phyloP scores from a whole-genome alignment of 2,888 invertebrate genomes.

The Ophioninae sp. region DNA sequence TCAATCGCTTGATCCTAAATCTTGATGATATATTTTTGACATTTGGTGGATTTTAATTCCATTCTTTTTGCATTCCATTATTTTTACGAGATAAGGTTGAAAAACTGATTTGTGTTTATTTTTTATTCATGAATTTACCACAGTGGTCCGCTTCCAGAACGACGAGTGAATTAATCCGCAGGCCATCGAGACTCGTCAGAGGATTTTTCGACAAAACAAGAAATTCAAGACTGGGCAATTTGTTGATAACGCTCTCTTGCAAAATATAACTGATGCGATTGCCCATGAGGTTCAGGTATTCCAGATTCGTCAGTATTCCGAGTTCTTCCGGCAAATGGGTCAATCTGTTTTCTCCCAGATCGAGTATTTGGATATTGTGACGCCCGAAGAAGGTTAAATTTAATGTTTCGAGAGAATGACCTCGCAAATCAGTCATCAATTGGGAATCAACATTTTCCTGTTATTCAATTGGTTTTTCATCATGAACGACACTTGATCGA shows the following conservation, averaged over 20 bases:
- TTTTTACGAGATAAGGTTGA: too few species aligned
- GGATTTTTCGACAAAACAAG: conserved; percentile 50
- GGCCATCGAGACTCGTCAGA: conserved; percentile 37
- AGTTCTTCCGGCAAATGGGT: conserved; percentile 81
- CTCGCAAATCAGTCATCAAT: conserved; percentile 21
- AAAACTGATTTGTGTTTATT: not conserved
- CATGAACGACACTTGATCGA: not conserved
- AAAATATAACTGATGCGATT: conserved; percentile 84
- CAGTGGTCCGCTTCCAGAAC: conserved; percentile 40
- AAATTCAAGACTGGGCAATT: conserved; percentile 26
- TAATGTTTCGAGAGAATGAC: conserved; percentile 14
- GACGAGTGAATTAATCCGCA: conserved; percentile 20
- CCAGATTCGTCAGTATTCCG: conserved; percentile 82
- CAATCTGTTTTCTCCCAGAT: conserved; percentile 82
- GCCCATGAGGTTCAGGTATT: conserved; percentile 83
- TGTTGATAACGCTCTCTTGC: conserved; percentile 28
- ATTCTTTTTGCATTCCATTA: too few species aligned
- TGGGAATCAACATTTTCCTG: conserved; percentile 24
- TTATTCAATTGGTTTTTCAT: conserved; percentile 6
- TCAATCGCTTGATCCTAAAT: too few species aligned
- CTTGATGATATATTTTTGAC: too few species aligned
- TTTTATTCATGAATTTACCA: conserved; percentile 16
- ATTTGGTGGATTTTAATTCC: too few species aligned
- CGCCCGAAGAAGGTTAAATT: conserved; percentile 1
- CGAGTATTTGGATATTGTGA: conserved; percentile 69